phyloP scores from a whole-genome alignment of 2,888 invertebrate species.

The Netelia fuscicornis region DNA sequence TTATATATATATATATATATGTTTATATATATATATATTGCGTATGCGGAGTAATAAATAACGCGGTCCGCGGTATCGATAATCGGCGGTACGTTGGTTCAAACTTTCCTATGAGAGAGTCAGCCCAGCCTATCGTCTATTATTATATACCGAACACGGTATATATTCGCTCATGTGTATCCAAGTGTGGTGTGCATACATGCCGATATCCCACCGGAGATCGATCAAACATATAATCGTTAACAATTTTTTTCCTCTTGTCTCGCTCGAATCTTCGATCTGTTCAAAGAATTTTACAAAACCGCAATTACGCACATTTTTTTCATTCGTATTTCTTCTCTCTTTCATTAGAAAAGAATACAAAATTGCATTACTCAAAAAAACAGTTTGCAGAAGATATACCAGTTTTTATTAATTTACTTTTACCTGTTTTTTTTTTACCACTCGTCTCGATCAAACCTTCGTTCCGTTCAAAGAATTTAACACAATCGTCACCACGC shows the following conservation, averaged over 20 bases:
- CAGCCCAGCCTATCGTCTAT: constrained; percentile 49
- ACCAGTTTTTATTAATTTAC: too few relatives aligned
- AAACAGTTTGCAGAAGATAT: too few relatives aligned
- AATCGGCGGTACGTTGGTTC: constrained; percentile 77
- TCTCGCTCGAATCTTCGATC: constrained; percentile 15
- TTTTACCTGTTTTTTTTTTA: too few relatives aligned
- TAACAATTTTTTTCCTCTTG: constrained; percentile 36
- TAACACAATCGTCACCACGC: too few relatives aligned
- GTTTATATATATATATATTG: constrained; percentile 12
- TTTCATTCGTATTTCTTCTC: too few relatives aligned
- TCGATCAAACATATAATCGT: constrained; percentile 54
- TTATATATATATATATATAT: constrained; percentile 23
- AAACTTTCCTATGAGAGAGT: constrained; percentile 29
- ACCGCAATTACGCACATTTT: background rate
- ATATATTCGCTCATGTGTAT: constrained; percentile 65
- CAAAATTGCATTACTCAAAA: too few relatives aligned
- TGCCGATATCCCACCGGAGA: constrained; percentile 23
- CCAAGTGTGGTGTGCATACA: constrained; percentile 47
- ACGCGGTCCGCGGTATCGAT: constrained; percentile 79
- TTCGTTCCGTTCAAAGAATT: too few relatives aligned
- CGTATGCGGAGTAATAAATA: constrained; percentile 79
- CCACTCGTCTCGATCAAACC: too few relatives aligned
- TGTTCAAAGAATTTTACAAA: background rate
- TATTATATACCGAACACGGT: constrained; percentile 54
- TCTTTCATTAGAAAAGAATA: too few relatives aligned